Percentiles rank a stretch among this genome's conserved stretches.
These are phyloP conservation scores for Drosophila nigromelanica DNA, from an alignment of 1,140 invertebrate genomes.

Conservation along the genomic window DNA sequence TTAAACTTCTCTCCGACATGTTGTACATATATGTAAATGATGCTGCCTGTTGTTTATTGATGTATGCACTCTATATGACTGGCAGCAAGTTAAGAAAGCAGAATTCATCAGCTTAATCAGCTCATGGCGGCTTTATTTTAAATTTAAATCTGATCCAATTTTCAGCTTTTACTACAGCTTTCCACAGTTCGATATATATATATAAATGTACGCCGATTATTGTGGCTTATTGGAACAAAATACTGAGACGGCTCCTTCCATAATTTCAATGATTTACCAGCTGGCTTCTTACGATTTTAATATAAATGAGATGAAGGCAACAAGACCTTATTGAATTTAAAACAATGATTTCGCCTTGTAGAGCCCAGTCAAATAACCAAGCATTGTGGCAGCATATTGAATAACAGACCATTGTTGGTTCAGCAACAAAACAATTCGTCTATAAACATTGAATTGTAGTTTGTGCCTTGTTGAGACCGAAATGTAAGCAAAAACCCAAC, in stretches of 20 bases:
- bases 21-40: constrained; percentile 50
- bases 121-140: constrained; percentile 1
- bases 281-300: constrained; percentile 18
- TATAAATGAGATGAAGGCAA: constrained; percentile 10
- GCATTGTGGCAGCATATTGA: constrained; percentile 7
- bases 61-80: constrained; percentile 11
- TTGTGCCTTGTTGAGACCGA: constrained; percentile 2
- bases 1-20: constrained; percentile 45
- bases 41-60: constrained; percentile 38
- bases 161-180: constrained; percentile 8
- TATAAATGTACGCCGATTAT: not conserved
- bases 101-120: not conserved
- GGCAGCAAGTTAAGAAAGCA: constrained; percentile 6
- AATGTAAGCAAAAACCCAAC: constrained; percentile 17
- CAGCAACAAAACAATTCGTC: constrained; percentile 16
- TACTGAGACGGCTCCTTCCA: not conserved
- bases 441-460: constrained; percentile 25
- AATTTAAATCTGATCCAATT: constrained; percentile 14
- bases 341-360: not conserved
- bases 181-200: not conserved
- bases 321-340: not conserved
- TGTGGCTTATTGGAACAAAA: constrained; percentile 17
- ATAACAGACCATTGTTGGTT: not conserved
- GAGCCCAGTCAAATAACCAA: not conserved
- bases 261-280: constrained; percentile 8